Evolutionary conservation across 2,888 invertebrate species (phyloP), one percentile per base, ranked within the genome.

Genomic region (Andricus curvator): DNA sequence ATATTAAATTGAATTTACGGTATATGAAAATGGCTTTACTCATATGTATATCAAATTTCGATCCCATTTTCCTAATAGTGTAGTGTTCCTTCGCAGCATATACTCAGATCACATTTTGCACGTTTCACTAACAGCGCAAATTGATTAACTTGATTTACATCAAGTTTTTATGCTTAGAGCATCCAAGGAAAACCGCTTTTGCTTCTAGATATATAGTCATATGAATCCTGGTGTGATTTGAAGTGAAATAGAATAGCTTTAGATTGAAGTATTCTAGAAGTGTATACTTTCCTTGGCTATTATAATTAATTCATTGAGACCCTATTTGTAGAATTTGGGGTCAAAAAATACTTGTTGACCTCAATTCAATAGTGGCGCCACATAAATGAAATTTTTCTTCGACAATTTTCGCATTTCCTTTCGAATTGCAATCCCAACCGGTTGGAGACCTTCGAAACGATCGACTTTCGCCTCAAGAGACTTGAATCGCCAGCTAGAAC

Each of bases 141-240:
- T 67, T 33, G 60, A 78, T 78, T 76, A 62, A 22, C 68, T 78
- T 60, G 20, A 22, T 66, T 68, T 80, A 80, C 22, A 41, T 70
- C 48, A 15, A 41, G 1, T 20, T 41, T 51, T 51, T 78, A 15
- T 44, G 51, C 60, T 56, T 64, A 22, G 15, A 56, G 11, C 41
- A 17, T 67, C 44, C 41, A 77, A 66, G 68, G 68, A 44, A 68
- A 68, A 48, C 25, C 6, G 25, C 48, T 68, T 68, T 48, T 48
- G 41, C 6, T 68, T 68, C 15, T n/a, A 44, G 44, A 44, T 22
- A 11, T 5, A 8, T 41, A 11, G 29, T 5, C 13, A 4, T 25
- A 29, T 22, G 15, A 25, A 64, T 64, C 64, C 64, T 13, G 64
- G 64, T 64, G 22, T 64, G 8, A 25, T 25, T 5, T 64, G 8